These are phyloP conservation scores for Gymnothorax reevesii DNA, from an alignment of 2,797 vertebrate genomes.

Conservation along the genomic window DNA sequence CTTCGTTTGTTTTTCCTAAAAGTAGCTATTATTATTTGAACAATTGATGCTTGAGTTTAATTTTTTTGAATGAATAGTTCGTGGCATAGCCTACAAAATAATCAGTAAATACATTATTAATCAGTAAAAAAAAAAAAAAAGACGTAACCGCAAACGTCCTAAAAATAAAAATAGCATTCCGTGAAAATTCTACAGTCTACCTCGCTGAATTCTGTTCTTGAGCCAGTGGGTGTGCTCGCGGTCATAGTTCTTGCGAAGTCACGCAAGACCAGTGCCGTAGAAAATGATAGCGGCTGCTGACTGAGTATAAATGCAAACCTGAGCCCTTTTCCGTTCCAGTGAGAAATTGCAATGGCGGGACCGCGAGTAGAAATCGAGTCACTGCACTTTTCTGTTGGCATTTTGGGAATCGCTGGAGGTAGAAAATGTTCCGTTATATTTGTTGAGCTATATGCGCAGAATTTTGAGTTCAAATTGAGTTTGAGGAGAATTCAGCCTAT, in stretches of 20 bases:
- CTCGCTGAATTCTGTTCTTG: not conserved
- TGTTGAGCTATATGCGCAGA: not conserved
- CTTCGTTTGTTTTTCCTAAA: not conserved
- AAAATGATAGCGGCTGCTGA: not conserved
- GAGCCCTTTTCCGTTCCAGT: not conserved
- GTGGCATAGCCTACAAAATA: not conserved
- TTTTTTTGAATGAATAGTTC: not conserved
- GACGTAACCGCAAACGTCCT: not conserved
- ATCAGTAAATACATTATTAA: no score
- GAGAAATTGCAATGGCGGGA: constrained; percentile 53
- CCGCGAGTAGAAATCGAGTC: constrained; percentile 43
- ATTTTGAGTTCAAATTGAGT: not conserved
- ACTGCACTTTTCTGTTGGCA: constrained; percentile 70
- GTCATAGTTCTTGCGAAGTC: not conserved
- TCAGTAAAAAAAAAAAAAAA: not conserved
- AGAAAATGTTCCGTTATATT: constrained; percentile 45
- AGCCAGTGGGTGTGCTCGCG: not conserved
- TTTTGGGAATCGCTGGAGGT: constrained; percentile 77
- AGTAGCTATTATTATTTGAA: not conserved
- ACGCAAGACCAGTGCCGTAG: not conserved
- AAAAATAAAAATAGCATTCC: not conserved
- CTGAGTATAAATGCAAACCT: not conserved
- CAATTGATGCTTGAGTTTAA: not conserved
- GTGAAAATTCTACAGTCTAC: not conserved
- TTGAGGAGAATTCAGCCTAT: not conserved